A percentile compares a stretch with the other conserved stretches of the same genome.
These are phyloP conservation scores for Pantelozetes paolii DNA, from an alignment of 2,888 invertebrate genomes.

Conservation along the genomic window DNA sequence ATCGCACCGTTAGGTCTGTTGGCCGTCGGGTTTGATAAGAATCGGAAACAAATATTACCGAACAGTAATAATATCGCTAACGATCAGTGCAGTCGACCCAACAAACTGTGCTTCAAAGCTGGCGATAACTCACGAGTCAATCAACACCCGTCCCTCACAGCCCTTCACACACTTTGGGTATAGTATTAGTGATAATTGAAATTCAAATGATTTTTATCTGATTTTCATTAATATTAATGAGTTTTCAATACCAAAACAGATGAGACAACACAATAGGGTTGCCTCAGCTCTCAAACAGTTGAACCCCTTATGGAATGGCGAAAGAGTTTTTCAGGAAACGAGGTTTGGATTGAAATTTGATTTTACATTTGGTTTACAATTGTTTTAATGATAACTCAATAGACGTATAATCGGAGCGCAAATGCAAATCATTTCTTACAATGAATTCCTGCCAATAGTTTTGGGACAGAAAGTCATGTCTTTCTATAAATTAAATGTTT, in stretches of 20 bases:
- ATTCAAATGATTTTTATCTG: too few species aligned
- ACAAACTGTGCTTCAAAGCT: constrained; percentile 46
- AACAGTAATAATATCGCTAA: constrained; percentile 44
- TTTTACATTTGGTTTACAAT: background rate
- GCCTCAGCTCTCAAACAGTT: constrained; percentile 45
- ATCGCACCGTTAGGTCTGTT: constrained; percentile 42
- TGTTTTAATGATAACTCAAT: background rate
- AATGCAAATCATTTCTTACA: constrained; percentile 55
- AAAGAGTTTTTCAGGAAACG: constrained; percentile 53
- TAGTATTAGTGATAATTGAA: background rate
- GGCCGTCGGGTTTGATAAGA: constrained; percentile 41
- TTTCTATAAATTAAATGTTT: constrained; percentile 56
- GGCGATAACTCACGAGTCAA: constrained; percentile 45
- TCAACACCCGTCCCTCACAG: constrained; percentile 43
- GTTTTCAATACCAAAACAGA: constrained; percentile 17
- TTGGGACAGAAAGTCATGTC: constrained; percentile 57
- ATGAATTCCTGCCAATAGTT: constrained; percentile 66
- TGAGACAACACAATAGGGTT: constrained; percentile 48
- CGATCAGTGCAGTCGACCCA: constrained; percentile 42
- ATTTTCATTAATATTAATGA: background rate
- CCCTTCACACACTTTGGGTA: constrained; percentile 44
- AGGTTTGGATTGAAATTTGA: constrained; percentile 41
- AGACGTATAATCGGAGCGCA: constrained; percentile 54
- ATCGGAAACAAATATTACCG: constrained; percentile 46
- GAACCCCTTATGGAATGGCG: constrained; percentile 53